Evolutionary conservation across 2,113 vertebrate species (phyloP).

Genomic region (Ciconia boyciana): DNA sequence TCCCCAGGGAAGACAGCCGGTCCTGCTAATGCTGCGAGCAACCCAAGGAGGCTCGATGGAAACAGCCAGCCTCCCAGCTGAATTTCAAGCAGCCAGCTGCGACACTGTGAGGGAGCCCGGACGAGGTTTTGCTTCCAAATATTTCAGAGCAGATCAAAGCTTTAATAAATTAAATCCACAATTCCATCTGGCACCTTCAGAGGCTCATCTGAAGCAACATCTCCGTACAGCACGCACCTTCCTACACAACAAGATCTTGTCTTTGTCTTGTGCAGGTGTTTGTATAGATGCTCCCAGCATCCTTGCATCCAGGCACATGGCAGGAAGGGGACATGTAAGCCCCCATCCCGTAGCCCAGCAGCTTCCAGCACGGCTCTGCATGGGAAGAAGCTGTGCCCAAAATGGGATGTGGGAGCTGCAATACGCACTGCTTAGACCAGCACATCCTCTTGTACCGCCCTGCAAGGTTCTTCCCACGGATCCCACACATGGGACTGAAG

Average conservation of each 20-base stretch:
- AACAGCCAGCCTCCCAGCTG: background rate
- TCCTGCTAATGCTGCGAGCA: background rate
- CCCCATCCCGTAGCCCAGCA: background rate
- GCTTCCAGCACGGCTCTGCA: background rate
- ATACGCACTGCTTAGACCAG: background rate
- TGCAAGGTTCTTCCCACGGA: background rate
- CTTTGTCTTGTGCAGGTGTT: background rate
- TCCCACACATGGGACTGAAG: fast-evolving
- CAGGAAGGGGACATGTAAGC: background rate
- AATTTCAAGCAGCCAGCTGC: background rate
- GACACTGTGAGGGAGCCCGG: background rate
- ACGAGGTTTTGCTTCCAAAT: background rate
- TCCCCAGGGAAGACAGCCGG: background rate
- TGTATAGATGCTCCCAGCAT: background rate
- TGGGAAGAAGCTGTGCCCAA: background rate
- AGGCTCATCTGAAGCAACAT: background rate
- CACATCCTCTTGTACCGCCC: background rate
- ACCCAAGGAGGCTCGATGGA: background rate
- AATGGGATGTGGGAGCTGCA: background rate
- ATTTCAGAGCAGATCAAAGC: background rate
- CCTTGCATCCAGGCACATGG: background rate
- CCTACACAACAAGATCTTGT: background rate
- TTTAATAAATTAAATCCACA: background rate
- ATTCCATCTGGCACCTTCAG: background rate
- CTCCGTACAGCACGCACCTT: background rate